Percentiles rank a stretch among this genome's conserved stretches.
phyloP scores from a whole-genome alignment of 2,797 vertebrate genomes.

The Lophius americanus region DNA sequence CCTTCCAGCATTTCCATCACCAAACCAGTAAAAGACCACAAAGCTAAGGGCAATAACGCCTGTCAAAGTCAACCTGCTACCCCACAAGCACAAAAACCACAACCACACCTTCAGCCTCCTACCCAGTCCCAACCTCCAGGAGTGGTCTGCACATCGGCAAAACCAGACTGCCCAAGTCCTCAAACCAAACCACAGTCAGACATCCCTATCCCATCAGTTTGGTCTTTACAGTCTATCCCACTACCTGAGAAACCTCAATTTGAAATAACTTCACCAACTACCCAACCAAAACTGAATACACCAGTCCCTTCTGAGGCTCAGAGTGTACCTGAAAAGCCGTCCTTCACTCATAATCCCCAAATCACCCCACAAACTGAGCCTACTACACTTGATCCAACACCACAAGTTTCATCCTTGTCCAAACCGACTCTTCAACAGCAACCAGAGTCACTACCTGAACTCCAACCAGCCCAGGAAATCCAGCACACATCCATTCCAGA shows the following conservation, averaged over 20 bases:
- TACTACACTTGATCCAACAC: background rate
- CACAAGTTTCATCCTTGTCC: background rate
- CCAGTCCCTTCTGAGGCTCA: background rate
- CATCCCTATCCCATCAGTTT: constrained; percentile 57
- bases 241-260: background rate
- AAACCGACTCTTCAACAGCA: constrained; percentile 9
- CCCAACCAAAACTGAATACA: background rate
- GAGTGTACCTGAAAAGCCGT: constrained; percentile 1
- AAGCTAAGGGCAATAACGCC: constrained; percentile 59
- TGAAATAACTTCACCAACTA: background rate
- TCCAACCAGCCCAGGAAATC: constrained; percentile 7
- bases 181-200: background rate
- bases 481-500: constrained; percentile 7
- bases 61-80: constrained; percentile 11
- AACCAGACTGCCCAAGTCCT: background rate
- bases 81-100: background rate
- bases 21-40: constrained; percentile 73
- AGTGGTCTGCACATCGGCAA: background rate
- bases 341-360: background rate
- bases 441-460: constrained; percentile 8
- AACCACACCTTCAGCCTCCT: background rate
- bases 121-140: background rate
- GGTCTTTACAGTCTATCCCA: constrained; percentile 43
- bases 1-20: constrained; percentile 42
- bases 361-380: background rate